Conservation (phyloP, 2,113 vertebrate species). For the Australoheros scitulus region DNA sequence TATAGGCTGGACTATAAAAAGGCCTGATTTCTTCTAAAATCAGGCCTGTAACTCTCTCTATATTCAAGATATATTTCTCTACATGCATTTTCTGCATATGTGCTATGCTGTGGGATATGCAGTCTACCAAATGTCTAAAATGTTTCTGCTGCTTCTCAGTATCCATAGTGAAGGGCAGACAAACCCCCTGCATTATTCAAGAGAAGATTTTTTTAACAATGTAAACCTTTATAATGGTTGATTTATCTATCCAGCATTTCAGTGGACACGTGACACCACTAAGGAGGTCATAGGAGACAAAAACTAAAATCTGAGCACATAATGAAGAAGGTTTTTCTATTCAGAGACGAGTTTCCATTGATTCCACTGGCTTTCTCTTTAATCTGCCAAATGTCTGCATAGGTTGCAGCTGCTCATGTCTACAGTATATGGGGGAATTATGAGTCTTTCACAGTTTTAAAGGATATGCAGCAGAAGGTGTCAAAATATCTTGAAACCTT, state of each 20-base stretch:
- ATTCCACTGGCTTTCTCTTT: background rate
- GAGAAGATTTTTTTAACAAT: no score
- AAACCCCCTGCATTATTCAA: no score
- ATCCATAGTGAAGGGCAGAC: no score
- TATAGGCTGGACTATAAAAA: no score
- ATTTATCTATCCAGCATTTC: background rate
- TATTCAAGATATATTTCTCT: no score
- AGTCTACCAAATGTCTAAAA: no score
- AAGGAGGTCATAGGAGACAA: background rate
- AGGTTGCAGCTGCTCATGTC: background rate
- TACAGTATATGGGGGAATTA: background rate
- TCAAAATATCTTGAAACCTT: conserved; percentile 38
- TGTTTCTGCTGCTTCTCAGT: no score
- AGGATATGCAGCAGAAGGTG: background rate
- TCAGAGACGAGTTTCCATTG: background rate
- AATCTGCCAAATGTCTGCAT: background rate
- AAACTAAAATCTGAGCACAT: background rate
- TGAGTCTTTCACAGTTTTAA: background rate
- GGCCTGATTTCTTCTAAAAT: no score
- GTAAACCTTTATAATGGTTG: background rate
- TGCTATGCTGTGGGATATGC: no score
- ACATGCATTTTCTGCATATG: no score
- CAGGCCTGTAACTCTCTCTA: no score
- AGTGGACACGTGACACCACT: background rate
- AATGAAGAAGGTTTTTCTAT: rapidly evolving